phyloP scores from a whole-genome alignment of 2,888 invertebrate genomes.

The Stenotaenia linearis region DNA sequence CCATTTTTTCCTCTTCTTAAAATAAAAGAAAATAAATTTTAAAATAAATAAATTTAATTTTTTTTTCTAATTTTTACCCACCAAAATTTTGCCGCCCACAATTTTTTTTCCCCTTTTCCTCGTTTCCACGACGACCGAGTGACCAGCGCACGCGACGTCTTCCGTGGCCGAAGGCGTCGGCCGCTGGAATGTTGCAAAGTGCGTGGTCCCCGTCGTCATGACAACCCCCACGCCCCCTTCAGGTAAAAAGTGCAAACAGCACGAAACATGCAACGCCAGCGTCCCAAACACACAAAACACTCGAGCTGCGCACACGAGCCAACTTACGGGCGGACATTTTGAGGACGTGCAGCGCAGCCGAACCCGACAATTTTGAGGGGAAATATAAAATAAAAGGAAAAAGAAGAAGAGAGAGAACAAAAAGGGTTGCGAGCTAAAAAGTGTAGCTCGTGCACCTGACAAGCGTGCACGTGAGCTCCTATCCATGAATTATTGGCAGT shows the following conservation, averaged over 20 bases:
- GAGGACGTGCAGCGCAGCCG: background rate
- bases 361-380: background rate
- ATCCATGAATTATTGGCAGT: background rate
- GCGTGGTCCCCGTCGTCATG: constrained; percentile 41
- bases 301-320: background rate
- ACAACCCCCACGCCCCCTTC: constrained; percentile 47
- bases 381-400: background rate
- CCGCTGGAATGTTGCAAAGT: constrained; percentile 29
- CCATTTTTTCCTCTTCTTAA: background rate
- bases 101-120: background rate
- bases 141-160: constrained; percentile 9
- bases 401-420: background rate
- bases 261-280: background rate
- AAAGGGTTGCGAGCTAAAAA: too few relatives aligned
- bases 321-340: background rate
- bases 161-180: constrained; percentile 32
- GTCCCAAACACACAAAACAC: background rate
- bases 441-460: constrained; percentile 17
- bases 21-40: background rate
- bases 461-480: background rate
- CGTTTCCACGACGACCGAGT: background rate
- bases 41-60: background rate
- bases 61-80: too few relatives aligned
- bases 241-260: constrained; percentile 13
- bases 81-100: background rate